Evolutionary conservation across 1,140 invertebrate genomes (phyloP).

Genomic region (Gryon sp.): DNA sequence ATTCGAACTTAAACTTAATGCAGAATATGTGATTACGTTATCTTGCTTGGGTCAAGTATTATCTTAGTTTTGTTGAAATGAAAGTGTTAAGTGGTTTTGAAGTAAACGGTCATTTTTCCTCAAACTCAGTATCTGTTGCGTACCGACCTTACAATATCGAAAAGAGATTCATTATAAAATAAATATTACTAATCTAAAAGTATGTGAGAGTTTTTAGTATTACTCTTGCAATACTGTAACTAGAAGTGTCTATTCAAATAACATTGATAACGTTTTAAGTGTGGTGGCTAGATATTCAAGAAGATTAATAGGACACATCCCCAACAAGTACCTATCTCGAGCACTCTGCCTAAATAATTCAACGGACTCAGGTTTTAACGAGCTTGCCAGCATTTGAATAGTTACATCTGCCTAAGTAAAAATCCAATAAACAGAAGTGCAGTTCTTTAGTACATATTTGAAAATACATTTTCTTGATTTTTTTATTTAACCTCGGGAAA

Average conservation of each 20-base stretch:
- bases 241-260: constrained; percentile 52
- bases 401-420: constrained; percentile 50
- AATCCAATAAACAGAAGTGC: constrained; percentile 40
- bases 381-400: constrained; percentile 51
- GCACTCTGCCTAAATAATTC: constrained; percentile 64
- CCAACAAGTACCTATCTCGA: constrained; percentile 62
- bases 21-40: constrained; percentile 38
- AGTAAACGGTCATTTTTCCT: constrained; percentile 11
- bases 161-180: constrained; percentile 9
- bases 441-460: constrained; percentile 21
- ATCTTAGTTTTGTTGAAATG: constrained; percentile 21
- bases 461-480: too few species aligned
- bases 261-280: constrained; percentile 59
- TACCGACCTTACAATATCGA: neutral
- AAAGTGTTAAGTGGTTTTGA: constrained; percentile 44
- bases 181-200: constrained; percentile 9
- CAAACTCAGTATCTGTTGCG: neutral
- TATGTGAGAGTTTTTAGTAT: constrained; percentile 11
- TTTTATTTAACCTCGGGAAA: too few species aligned
- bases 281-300: constrained; percentile 49
- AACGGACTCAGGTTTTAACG: constrained; percentile 53
- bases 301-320: constrained; percentile 66
- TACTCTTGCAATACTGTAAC: constrained; percentile 39
- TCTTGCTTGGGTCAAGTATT: constrained; percentile 33
- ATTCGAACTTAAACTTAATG: constrained; percentile 40